phyloP scores from a whole-genome alignment of 2,797 vertebrate genomes.

The Sphenodon punctatus region DNA sequence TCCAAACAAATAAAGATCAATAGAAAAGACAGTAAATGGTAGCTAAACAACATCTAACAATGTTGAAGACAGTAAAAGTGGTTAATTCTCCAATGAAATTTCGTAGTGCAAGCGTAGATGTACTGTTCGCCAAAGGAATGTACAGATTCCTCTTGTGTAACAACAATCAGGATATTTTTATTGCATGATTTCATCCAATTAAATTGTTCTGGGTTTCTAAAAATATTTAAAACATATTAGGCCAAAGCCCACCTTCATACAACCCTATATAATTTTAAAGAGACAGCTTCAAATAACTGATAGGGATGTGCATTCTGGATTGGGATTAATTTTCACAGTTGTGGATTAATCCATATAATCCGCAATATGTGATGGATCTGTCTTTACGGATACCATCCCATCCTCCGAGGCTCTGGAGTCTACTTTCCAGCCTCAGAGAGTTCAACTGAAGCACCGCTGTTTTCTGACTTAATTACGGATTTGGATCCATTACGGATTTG shows the following conservation, averaged over 20 bases:
- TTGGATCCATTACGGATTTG: too few species aligned
- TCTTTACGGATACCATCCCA: too few species aligned
- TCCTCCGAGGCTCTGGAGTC: too few species aligned
- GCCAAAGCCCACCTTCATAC: background rate
- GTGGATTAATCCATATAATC: too few species aligned
- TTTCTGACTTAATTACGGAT: too few species aligned
- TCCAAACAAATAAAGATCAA: slow-evolving; percentile 15
- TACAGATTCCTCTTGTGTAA: background rate
- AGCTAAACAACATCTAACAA: background rate
- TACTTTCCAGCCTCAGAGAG: too few species aligned
- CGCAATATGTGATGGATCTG: too few species aligned
- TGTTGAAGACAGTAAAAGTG: background rate
- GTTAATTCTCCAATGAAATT: background rate
- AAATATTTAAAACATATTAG: background rate
- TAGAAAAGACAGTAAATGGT: background rate
- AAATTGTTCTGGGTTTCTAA: background rate
- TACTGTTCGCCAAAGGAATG: background rate
- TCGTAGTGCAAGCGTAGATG: background rate
- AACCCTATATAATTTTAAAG: background rate
- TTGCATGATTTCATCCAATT: background rate
- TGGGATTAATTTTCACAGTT: too few species aligned
- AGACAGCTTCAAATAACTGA: background rate
- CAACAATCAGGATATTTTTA: background rate
- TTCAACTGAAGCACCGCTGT: too few species aligned
- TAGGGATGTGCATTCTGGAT: too few species aligned